These are phyloP conservation scores for Xestia xanthographa DNA, from an alignment of 2,888 invertebrate species.

Conservation along the genomic window DNA sequence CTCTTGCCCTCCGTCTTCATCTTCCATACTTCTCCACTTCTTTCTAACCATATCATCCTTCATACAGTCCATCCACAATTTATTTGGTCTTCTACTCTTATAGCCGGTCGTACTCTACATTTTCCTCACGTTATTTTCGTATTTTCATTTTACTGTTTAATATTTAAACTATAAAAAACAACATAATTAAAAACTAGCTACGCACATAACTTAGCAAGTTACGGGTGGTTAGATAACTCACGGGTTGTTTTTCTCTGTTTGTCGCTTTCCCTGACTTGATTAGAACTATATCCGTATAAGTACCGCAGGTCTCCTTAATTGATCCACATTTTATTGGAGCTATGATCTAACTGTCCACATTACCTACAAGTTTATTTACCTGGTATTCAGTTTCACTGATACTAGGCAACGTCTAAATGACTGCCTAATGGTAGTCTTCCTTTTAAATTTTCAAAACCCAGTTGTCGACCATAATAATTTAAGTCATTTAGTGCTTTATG, in stretches of 20 bases:
- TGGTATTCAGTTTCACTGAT: not conserved
- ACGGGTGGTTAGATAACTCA: slow-evolving; percentile 55
- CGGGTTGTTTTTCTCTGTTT: slow-evolving; percentile 42
- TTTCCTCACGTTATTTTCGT: too few relatives aligned
- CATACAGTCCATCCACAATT: not conserved
- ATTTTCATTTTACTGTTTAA: too few relatives aligned
- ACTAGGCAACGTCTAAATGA: not conserved
- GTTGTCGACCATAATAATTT: not conserved
- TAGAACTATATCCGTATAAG: slow-evolving; percentile 22
- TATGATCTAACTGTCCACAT: slow-evolving; percentile 23
- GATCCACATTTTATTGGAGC: slow-evolving; percentile 17
- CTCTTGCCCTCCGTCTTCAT: too few relatives aligned
- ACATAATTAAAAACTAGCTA: slow-evolving; percentile 7
- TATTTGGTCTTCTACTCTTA: too few relatives aligned
- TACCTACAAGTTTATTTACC: slow-evolving; percentile 10
- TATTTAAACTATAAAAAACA: not conserved
- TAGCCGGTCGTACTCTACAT: not conserved
- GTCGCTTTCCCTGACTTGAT: slow-evolving; percentile 44
- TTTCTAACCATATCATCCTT: not conserved
- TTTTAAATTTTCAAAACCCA: not conserved
- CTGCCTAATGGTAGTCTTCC: not conserved
- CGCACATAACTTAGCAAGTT: not conserved
- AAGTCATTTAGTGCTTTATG: not conserved
- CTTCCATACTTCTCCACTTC: not conserved
- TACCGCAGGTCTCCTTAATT: slow-evolving; percentile 27